Base-by-base conservation (phyloP, 2,797 vertebrate genomes). In the Monodelphis domestica region DNA sequence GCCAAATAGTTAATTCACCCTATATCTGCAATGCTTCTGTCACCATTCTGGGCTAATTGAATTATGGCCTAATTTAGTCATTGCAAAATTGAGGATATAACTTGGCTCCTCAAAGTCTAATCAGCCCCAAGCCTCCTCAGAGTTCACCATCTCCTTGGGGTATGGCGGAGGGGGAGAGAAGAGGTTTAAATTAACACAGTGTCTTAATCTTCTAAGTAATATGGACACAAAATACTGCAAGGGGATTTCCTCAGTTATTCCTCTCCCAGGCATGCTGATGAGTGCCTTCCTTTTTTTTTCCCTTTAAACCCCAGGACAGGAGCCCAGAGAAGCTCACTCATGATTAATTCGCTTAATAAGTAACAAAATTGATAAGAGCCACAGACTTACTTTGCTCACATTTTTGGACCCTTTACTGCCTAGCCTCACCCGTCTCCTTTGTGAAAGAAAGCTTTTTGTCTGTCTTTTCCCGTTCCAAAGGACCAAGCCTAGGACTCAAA, bases 21-120 rank as follows among this genome's bases (percentile, higher is more conserved):
- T 94, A 59, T 53, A 94, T 59, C 89, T 38, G 56, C 28, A 90
- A 88, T 94, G 89, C 51, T 78, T 90, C 10, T 17, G 15, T 28
- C 59, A 89, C 38, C 93, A 70, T 51, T 90, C 53, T 70, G 54
- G 54, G 33, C 93, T 92, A 90, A 92, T 4, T 94, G 92, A 96
- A 87, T 94, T 53, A 93, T 6, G 92, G 29, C 52, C 91, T 87
- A 45, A 26, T 87, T 93, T 63, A 92, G 15, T 78, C 59, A 24
- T 6, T 91, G 91, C 55, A 95, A 92, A 92, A 94, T 89, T 21
- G 38, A 92, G 33, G 78, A 92, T 17, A 95, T 93, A 94, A 90
- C 84, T 78, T 84, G 29, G 11, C n/a, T 33, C 78, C n/a, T 88
- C 52, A 45, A 89, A 95, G 70, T 92, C 54, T 87, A 87, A 12